Percentiles rank a stretch among this genome's conserved stretches.
phyloP scores from a whole-genome alignment of 2,888 invertebrate species.

The Encarsia formosa region DNA sequence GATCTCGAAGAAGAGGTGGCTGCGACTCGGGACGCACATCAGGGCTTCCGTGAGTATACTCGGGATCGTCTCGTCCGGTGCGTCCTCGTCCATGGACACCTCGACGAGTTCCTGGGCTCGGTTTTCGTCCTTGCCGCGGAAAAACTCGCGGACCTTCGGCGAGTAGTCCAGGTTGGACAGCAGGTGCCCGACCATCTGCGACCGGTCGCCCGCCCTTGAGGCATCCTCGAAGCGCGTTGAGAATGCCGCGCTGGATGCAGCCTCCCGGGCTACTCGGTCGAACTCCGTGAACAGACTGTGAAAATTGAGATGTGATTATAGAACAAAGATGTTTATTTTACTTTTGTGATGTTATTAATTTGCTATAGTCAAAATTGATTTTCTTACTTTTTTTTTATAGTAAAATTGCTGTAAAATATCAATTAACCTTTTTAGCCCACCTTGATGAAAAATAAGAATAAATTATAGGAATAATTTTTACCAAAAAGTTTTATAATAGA shows the following conservation, averaged over 20 bases:
- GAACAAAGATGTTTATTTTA: neutral
- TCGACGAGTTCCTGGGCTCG: neutral
- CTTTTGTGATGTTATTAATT: neutral
- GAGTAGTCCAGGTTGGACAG: neutral
- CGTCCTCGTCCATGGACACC: neutral
- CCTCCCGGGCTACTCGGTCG: neutral
- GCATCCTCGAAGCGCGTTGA: neutral
- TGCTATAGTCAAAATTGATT: too few species aligned
- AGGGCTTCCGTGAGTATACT: conserved; percentile 5
- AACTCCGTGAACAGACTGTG: conserved; percentile 9
- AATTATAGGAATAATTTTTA: too few species aligned
- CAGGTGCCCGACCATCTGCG: conserved; percentile 4
- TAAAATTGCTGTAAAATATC: too few species aligned
- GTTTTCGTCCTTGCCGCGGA: conserved; percentile 4
- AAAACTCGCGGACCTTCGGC: neutral
- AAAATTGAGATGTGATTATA: neutral
- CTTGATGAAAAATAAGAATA: too few species aligned
- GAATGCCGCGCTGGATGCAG: neutral
- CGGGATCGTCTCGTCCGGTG: neutral
- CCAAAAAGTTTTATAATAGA: too few species aligned
- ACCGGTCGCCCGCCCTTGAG: conserved; percentile 7
- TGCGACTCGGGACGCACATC: neutral
- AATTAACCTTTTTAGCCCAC: too few species aligned
- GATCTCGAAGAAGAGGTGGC: conserved; percentile 4
- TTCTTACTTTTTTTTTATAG: too few species aligned